Evolutionary conservation across 2,888 invertebrate genomes (phyloP).

Genomic region (Rhamnusium bicolor): DNA sequence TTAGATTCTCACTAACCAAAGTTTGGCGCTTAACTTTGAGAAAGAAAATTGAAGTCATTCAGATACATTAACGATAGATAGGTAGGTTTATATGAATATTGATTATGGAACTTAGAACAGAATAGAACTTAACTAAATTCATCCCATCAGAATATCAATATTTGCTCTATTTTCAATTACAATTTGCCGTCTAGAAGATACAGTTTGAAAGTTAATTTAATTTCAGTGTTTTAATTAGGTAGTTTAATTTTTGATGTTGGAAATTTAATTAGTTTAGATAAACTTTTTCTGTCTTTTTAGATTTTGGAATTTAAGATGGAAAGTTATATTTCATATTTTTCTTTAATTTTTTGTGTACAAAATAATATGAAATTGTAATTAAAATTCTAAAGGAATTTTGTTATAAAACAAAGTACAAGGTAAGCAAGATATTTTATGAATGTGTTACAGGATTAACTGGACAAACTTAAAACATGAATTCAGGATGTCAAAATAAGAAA

Average conservation of each 20-base stretch:
- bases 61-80: constrained; percentile 30
- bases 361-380: no score
- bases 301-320: background rate
- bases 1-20: constrained; percentile 23
- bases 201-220: background rate
- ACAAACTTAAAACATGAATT: no score
- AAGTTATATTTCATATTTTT: background rate
- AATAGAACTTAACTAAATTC: background rate
- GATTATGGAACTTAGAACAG: constrained; percentile 19
- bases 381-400: no score
- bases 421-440: no score
- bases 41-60: constrained; percentile 33
- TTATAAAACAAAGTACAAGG: no score
- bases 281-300: background rate
- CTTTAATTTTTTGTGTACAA: no score
- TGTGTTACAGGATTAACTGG: no score
- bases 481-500: no score
- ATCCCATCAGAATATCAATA: constrained; percentile 9
- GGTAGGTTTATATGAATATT: constrained; percentile 27
- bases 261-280: constrained; percentile 2
- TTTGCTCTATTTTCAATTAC: constrained; percentile 27
- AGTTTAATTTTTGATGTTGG: background rate
- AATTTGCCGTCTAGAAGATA: background rate
- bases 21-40: constrained; percentile 32
- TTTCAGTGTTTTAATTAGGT: constrained; percentile 24